Evolutionary conservation across 2,888 invertebrate genomes (phyloP).

Genomic region (Patella ulyssiponensis): DNA sequence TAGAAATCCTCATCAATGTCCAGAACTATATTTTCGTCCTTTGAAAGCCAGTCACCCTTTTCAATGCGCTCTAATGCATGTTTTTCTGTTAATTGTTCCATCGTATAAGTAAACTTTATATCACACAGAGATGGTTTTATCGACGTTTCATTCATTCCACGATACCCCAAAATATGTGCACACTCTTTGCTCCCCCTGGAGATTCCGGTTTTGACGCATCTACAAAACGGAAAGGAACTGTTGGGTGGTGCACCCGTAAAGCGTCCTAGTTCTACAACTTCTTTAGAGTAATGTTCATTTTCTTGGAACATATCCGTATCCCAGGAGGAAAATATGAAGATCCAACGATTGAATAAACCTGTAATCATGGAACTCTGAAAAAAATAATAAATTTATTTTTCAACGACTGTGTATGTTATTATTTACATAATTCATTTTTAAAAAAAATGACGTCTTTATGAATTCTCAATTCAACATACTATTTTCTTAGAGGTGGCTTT

Average conservation of each 20-base stretch:
- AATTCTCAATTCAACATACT: too few species aligned
- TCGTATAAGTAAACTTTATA: constrained; percentile 33
- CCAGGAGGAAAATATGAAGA: constrained; percentile 57
- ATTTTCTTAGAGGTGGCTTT: too few species aligned
- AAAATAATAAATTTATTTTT: not conserved
- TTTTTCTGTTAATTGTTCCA: constrained; percentile 43
- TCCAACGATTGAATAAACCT: constrained; percentile 44
- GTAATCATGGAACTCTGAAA: constrained; percentile 48
- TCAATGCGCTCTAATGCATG: constrained; percentile 33
- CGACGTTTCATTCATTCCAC: not conserved
- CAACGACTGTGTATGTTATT: too few species aligned
- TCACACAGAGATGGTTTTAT: constrained; percentile 38
- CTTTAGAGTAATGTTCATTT: constrained; percentile 15
- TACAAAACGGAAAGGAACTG: constrained; percentile 1
- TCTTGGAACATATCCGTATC: constrained; percentile 36
- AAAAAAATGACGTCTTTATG: too few species aligned
- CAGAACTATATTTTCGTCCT: constrained; percentile 39
- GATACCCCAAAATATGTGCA: too few species aligned
- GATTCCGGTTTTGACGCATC: not conserved
- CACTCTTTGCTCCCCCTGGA: not conserved
- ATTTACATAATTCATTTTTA: too few species aligned
- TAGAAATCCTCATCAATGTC: constrained; percentile 56
- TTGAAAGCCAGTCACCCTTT: constrained; percentile 26
- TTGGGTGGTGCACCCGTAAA: not conserved
- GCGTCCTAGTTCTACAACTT: constrained; percentile 32